Evolutionary conservation across 2,113 vertebrate species (phyloP).

Genomic region (Falco punctatus): DNA sequence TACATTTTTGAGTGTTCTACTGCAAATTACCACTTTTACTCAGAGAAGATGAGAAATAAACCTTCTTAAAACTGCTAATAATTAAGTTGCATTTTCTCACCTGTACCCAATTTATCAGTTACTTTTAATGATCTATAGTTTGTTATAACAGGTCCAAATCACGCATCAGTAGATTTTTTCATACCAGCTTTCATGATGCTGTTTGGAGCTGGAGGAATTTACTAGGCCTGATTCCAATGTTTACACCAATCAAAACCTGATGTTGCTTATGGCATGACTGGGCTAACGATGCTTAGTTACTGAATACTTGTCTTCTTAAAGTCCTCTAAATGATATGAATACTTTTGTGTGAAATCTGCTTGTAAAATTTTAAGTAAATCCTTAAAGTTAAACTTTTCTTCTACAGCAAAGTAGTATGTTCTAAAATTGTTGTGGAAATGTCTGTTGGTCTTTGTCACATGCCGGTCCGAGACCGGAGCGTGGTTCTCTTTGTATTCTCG

Average conservation of each 20-base stretch:
- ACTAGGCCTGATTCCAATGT: neutral
- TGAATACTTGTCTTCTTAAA: neutral
- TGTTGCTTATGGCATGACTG: neutral
- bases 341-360: neutral
- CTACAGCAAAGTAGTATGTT: neutral
- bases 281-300: neutral
- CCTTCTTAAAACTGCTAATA: neutral
- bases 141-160: neutral
- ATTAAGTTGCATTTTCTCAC: neutral
- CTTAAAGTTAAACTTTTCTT: neutral
- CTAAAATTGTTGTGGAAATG: neutral
- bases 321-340: neutral
- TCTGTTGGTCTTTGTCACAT: neutral
- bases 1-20: neutral
- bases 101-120: neutral
- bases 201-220: neutral
- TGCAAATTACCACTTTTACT: neutral
- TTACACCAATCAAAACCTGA: neutral
- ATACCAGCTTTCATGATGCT: neutral
- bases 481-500: too few relatives aligned
- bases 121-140: neutral
- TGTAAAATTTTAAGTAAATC: neutral
- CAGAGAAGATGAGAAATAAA: neutral
- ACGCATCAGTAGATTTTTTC: neutral
- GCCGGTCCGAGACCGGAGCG: too few relatives aligned